Percentiles rank a stretch among this genome's conserved stretches.
These are phyloP conservation scores for Puntigrus tetrazona DNA, from an alignment of 2,113 vertebrate genomes.

Conservation along the genomic window DNA sequence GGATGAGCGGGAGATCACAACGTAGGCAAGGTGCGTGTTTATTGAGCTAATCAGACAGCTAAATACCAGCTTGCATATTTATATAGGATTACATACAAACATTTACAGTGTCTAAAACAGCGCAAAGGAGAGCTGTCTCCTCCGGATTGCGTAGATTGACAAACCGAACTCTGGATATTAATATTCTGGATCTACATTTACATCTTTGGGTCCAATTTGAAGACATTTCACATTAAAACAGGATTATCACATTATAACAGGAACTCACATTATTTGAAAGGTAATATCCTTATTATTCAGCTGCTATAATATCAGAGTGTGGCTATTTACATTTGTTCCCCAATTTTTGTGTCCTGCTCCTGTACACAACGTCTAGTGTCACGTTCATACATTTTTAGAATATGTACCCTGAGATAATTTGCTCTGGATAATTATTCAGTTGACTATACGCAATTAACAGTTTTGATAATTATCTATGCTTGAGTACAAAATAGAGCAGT, in stretches of 20 bases:
- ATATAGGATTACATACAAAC: conserved; percentile 75
- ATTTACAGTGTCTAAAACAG: conserved; percentile 63
- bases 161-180: conserved; percentile 35
- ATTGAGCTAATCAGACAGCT: conserved; percentile 67
- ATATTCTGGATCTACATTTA: neutral
- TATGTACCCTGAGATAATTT: neutral
- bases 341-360: neutral
- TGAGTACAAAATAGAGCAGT: too few relatives aligned
- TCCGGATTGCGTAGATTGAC: conserved; percentile 56
- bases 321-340: neutral
- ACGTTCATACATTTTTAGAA: neutral
- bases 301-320: neutral
- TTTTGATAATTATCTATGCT: neutral
- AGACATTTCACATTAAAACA: neutral
- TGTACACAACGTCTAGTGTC: neutral
- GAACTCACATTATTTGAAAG: conserved; percentile 37
- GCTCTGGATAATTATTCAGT: too few relatives aligned
- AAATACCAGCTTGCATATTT: conserved; percentile 68
- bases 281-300: conserved; percentile 29
- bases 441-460: neutral
- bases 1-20: conserved; percentile 34
- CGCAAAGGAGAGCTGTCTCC: conserved; percentile 52
- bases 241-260: conserved; percentile 18
- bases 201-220: neutral
- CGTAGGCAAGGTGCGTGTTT: conserved; percentile 50